Percentiles rank a stretch among this genome's conserved stretches.
Evolutionary conservation across 1,140 invertebrate genomes (phyloP).

Genomic region (Lethocerus indicus): DNA sequence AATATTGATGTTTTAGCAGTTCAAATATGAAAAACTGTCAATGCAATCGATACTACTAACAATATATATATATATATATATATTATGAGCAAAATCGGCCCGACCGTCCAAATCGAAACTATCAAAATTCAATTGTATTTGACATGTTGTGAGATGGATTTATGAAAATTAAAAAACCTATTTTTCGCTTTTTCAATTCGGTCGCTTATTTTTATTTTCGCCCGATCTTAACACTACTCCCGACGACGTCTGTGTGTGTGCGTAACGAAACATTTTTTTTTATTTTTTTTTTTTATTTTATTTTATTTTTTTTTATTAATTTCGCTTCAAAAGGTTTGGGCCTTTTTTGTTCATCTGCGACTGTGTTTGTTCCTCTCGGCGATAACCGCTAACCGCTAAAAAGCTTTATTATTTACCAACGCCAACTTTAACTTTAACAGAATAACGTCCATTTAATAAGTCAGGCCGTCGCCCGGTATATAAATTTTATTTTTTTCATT

Average conservation of each 20-base stretch:
- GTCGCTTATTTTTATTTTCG: constrained; percentile 1
- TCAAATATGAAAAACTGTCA: not conserved
- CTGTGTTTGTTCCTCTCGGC: too few species aligned
- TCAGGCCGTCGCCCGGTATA: not conserved
- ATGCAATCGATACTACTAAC: not conserved
- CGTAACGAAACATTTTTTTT: not conserved
- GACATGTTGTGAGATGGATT: constrained; percentile 13
- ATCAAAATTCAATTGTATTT: not conserved
- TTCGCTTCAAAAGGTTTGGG: constrained; percentile 9
- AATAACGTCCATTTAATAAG: not conserved
- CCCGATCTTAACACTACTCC: too few species aligned
- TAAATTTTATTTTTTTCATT: not conserved
- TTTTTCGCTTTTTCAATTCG: not conserved
- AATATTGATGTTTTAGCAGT: not conserved
- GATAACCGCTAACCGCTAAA: too few species aligned
- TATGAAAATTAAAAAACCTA: not conserved
- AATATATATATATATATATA: not conserved
- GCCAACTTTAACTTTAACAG: not conserved
- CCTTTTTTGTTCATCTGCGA: constrained; percentile 13
- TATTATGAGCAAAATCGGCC: constrained; percentile 11
- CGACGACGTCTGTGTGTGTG: too few species aligned
- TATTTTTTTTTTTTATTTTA: constrained; percentile 4
- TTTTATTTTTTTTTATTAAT: not conserved
- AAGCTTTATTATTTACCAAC: not conserved
- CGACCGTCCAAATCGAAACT: constrained; percentile 1